These are phyloP conservation scores for Temnopleurus reevesii DNA, from an alignment of 53 echinoderm and acorn worm genomes.

Conservation along the genomic window DNA sequence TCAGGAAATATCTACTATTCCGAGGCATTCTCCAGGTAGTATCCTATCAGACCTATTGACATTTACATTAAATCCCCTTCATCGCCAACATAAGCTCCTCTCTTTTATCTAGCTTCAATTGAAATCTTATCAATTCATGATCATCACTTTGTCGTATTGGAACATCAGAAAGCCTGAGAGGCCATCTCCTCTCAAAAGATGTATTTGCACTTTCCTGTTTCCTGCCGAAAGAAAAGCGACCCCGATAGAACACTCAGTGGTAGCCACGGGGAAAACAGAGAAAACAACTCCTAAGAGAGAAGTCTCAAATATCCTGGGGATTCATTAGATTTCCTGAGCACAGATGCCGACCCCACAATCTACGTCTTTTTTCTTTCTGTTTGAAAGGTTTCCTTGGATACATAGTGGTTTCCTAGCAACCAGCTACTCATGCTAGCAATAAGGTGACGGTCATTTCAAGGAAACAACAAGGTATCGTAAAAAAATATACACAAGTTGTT, in stretches of 20 bases:
- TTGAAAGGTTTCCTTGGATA: slow-evolving; percentile 30
- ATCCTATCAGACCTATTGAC: neutral
- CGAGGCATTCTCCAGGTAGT: too few species aligned
- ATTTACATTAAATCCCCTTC: neutral
- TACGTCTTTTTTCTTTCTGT: slow-evolving; percentile 44
- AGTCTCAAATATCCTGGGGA: slow-evolving; percentile 37
- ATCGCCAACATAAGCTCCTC: neutral
- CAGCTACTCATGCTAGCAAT: slow-evolving; percentile 32
- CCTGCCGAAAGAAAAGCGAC: neutral
- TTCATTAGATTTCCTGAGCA: slow-evolving; percentile 30
- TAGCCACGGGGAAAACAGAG: neutral
- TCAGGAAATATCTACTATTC: too few species aligned
- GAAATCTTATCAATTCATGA: slow-evolving; percentile 20
- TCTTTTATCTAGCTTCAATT: neutral
- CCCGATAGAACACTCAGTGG: neutral
- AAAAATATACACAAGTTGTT: slow-evolving; percentile 33
- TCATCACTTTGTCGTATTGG: neutral
- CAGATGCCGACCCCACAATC: neutral
- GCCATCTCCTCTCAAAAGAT: slow-evolving; percentile 3
- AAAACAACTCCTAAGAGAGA: slow-evolving; percentile 24
- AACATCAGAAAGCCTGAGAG: neutral
- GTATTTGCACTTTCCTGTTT: slow-evolving; percentile 28
- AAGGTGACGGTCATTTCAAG: neutral
- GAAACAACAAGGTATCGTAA: neutral
- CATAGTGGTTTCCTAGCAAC: neutral